Evolutionary conservation across 2,888 invertebrate genomes (phyloP), one percentile per base, ranked within the genome.

Genomic region (Xestia xanthographa): DNA sequence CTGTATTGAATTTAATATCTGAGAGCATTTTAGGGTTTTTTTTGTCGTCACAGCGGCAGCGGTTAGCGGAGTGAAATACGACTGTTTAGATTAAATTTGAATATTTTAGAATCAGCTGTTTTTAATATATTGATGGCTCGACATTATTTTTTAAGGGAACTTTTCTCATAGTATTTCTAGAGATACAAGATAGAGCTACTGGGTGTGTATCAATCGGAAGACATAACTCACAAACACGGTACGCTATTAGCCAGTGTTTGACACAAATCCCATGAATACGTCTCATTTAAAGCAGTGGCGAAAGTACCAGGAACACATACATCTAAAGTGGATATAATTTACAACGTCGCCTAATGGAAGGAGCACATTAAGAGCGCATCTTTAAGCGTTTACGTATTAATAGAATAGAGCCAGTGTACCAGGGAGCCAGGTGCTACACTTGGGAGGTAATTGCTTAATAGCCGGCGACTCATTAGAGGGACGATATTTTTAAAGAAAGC

Each of bases 271-370:
- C 72, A 77, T 83, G 83, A 87, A 84, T 79, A 87, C 83, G 82
- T 86, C 81, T 80, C 80, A 82, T 83, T 83, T 83, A 80, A 76
- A 85, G 69, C 85, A 90, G 88, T 89, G 86, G 90, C 88, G 81
- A 83, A 89, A 91, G 91, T 92, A 94, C 93, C 92, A 94, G 94
- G 93, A 89, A 88, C 73, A 86, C 91, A 93, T 91, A 92, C 86
- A 89, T 90, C 89, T 90, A 92, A 94, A 93, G 92, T 93, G 94
- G 92, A 91, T 93, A 92, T 94, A 95, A 96, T 96, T 96, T 96
- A 96, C 94, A 90, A 91, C 92, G 86, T 89, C 89, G 88, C 88
- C 94, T 96, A 96, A 96, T 96, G 96, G 96, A 96, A 94, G 94
- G 90, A 90, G 92, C 91, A 91, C 95, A 95, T 96, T 96, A 96